These are phyloP conservation scores for Batillaria attramentaria DNA, from an alignment of 1,140 invertebrate genomes.

Conservation along the genomic window DNA sequence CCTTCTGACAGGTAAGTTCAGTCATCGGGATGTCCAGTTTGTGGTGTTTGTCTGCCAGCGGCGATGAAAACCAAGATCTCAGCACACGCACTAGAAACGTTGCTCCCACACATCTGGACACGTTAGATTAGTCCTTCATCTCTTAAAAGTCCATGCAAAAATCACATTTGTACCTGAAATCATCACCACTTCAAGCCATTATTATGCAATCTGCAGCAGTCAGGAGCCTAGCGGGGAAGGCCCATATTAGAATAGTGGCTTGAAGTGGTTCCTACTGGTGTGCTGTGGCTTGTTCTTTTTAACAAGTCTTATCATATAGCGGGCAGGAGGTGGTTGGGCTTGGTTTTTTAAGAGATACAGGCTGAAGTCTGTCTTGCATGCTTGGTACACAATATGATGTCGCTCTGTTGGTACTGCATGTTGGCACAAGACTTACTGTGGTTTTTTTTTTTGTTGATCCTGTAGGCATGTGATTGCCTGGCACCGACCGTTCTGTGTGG, in stretches of 20 bases:
- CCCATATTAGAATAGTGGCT: too few relatives aligned
- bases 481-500: constrained; percentile 78
- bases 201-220: too few relatives aligned
- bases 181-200: too few relatives aligned
- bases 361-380: background rate
- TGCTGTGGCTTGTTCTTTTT: too few relatives aligned
- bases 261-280: too few relatives aligned
- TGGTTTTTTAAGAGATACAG: background rate
- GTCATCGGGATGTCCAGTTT: constrained; percentile 5
- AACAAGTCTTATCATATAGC: too few relatives aligned
- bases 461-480: constrained; percentile 75
- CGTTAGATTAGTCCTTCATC: background rate
- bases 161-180: too few relatives aligned
- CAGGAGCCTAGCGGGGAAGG: too few relatives aligned
- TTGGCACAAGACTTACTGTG: background rate
- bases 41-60: background rate
- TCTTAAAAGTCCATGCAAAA: too few relatives aligned
- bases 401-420: background rate
- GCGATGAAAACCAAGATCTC: too few relatives aligned
- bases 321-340: background rate
- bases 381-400: background rate
- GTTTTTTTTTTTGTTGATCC: constrained; percentile 25
- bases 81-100: too few relatives aligned
- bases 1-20: constrained; percentile 72
- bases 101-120: too few relatives aligned